Conservation (phyloP, 2,797 vertebrate species). For the Florisuga fusca region DNA sequence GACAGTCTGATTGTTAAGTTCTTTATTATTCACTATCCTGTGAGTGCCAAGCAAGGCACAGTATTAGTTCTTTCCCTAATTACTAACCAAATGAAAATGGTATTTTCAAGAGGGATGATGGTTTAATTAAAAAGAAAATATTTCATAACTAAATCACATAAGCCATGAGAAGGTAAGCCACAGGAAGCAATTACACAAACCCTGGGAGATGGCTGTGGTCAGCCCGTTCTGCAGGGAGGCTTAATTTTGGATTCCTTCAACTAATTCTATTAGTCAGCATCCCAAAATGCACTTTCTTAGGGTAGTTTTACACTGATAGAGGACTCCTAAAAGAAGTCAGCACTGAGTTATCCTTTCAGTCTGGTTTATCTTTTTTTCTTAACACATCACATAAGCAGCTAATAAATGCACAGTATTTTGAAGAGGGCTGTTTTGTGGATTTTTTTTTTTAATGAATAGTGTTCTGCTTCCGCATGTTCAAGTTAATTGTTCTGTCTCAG, state of each 20-base stretch:
- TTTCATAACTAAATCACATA: constrained; percentile 40
- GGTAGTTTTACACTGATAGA: not conserved
- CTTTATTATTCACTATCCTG: not conserved
- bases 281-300: not conserved
- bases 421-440: not conserved
- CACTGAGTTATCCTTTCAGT: not conserved
- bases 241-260: not conserved
- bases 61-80: constrained; percentile 15
- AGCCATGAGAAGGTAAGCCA: not conserved
- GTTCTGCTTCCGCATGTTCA: not conserved
- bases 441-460: not conserved
- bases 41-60: constrained; percentile 7
- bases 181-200: constrained; percentile 6
- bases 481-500: not conserved
- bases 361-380: not conserved
- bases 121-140: constrained; percentile 70
- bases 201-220: not conserved
- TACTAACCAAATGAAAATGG: constrained; percentile 58
- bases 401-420: not conserved
- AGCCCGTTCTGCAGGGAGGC: not conserved
- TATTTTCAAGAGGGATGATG: constrained; percentile 49
- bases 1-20: constrained; percentile 23
- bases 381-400: not conserved
- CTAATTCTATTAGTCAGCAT: not conserved
- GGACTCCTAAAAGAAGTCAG: not conserved